Evolutionary conservation across 2,113 vertebrate genomes (phyloP).

Genomic region (Myodes glareolus): DNA sequence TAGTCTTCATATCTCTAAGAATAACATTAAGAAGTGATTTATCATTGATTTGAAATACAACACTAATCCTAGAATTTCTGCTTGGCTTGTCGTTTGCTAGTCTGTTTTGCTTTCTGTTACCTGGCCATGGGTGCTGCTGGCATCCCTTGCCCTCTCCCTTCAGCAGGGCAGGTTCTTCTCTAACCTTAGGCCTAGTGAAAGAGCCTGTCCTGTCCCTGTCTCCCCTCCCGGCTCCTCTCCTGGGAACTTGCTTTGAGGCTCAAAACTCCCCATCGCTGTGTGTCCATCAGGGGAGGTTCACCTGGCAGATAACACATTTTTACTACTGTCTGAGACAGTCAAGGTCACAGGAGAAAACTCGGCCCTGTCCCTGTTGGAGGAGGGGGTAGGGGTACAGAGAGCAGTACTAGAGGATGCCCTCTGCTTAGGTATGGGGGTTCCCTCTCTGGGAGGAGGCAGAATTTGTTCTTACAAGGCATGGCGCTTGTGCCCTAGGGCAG

Average conservation of each 20-base stretch:
- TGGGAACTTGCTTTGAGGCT: background rate
- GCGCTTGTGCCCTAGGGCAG: background rate
- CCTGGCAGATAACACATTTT: background rate
- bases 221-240: background rate
- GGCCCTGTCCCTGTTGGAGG: background rate
- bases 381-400: too few relatives aligned
- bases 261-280: background rate
- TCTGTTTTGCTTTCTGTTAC: background rate
- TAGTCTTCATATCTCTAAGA: background rate
- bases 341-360: constrained; percentile 52
- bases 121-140: too few relatives aligned
- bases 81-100: background rate
- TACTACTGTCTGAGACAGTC: background rate
- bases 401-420: background rate
- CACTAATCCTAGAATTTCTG: background rate
- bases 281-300: background rate
- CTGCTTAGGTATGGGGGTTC: background rate
- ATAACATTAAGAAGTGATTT: background rate
- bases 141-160: background rate
- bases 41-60: background rate
- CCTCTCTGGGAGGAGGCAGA: background rate
- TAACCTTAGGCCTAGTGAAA: background rate
- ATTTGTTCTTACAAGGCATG: background rate
- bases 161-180: background rate
- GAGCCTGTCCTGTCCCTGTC: background rate